Evolutionary conservation across 1,140 invertebrate species (phyloP), one percentile per base, ranked within the genome.

Genomic region (Hyles vespertilio): DNA sequence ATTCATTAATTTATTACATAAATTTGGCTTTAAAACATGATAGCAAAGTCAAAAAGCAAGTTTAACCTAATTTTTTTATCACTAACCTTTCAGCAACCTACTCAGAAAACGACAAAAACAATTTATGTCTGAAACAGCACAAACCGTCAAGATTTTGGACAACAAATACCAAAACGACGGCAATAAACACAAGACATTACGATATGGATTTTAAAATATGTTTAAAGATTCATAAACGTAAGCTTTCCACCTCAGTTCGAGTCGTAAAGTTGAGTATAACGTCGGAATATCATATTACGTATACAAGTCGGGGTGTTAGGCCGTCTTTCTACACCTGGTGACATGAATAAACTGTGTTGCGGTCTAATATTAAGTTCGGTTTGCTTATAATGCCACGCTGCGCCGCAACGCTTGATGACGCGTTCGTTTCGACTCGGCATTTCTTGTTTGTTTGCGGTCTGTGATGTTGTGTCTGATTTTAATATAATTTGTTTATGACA

Each of bases 191-290:
- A 45, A 61, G 10, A 58, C 44, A 32, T 54, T 12, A 69, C 56
- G 68, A 74, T 74, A 70, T 65, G 65, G 74, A 85, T 80, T 85
- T 85, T 81, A 79, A 84, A 74, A 81, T 73, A 79, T 76, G 69
- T 71, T 86, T 79, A 87, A 86, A 84, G 72, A 87, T 84, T 84
- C 80, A 87, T 86, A 87, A 86, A 80, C 70, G 53, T 75, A 78
- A 80, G 74, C 78, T 75, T 70, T 61, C 72, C 67, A 80, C 75
- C 74, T 81, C 79, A 80, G 74, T 77, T 67, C 54, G 67, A 64
- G 76, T 83, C 83, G 72, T 86, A 84, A 84, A 86, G 56, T 78
- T 79, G 77, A 86, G 79, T 81, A 77, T 80, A 80, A 86, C 79
- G 72, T 77, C 70, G 67, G 76, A 78, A 80, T 81, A 81, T 72